Conservation (phyloP, 2,113 vertebrate species). For the Limanda limanda region DNA sequence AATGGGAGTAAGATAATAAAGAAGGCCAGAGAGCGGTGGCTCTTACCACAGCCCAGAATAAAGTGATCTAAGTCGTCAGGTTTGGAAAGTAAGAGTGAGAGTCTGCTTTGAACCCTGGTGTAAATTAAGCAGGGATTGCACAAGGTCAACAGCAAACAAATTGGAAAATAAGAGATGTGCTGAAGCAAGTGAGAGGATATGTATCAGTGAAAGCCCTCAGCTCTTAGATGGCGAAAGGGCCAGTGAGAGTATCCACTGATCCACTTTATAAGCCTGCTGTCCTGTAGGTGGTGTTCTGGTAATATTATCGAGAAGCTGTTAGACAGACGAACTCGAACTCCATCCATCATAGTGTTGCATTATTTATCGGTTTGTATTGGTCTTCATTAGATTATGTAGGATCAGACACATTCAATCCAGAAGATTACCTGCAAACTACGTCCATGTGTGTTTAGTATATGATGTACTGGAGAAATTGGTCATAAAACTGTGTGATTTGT, state of each 20-base stretch:
- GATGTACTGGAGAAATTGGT: background rate
- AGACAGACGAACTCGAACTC: slow-evolving; percentile 22
- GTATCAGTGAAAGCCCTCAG: slow-evolving; percentile 14
- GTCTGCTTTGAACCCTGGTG: slow-evolving; percentile 29
- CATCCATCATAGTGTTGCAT: slow-evolving; percentile 33
- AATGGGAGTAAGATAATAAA: slow-evolving; percentile 46
- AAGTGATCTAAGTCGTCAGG: slow-evolving; percentile 44
- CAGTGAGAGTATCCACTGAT: slow-evolving; percentile 33
- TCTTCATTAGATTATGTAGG: slow-evolving; percentile 42
- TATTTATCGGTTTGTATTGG: slow-evolving; percentile 43
- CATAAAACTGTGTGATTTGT: slow-evolving; percentile 35
- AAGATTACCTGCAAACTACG: slow-evolving; percentile 20
- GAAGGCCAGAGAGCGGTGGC: slow-evolving; percentile 20
- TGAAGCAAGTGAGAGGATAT: slow-evolving; percentile 19
- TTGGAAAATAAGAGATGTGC: slow-evolving; percentile 3
- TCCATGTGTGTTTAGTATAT: slow-evolving; percentile 23
- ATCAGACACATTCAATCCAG: slow-evolving; percentile 30
- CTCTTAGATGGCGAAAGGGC: slow-evolving; percentile 19
- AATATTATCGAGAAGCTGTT: slow-evolving; percentile 43
- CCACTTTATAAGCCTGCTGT: slow-evolving; percentile 29
- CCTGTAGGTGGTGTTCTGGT: slow-evolving; percentile 40
- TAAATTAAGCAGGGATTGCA: slow-evolving; percentile 14
- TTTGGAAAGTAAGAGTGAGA: slow-evolving; percentile 30
- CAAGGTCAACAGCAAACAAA: slow-evolving; percentile 1
- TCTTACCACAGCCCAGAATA: slow-evolving; percentile 50